Conservation (phyloP, 2,113 vertebrate genomes). For the Lampris megalopsis region DNA sequence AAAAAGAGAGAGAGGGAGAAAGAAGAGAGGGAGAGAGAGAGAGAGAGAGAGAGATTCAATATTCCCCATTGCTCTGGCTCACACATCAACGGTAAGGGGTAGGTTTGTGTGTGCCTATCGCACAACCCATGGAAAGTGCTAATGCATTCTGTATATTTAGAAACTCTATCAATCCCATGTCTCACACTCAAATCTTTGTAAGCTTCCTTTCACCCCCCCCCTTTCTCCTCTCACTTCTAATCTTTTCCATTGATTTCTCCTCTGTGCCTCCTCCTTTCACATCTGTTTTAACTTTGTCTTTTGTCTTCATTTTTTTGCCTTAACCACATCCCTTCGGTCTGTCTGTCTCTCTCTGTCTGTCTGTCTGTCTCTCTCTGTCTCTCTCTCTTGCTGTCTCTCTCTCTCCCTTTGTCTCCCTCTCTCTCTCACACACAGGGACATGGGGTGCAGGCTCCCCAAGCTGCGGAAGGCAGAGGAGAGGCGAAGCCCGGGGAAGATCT, state of each 20-base stretch:
- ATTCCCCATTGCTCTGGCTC: slow-evolving; percentile 30
- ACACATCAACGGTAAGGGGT: slow-evolving; percentile 28
- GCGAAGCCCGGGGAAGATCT: slow-evolving; percentile 95
- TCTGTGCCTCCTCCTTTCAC: background rate
- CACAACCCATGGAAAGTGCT: slow-evolving; percentile 42
- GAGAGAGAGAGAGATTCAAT: slow-evolving; percentile 28
- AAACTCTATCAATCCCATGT: slow-evolving; percentile 49
- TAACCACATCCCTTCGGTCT: background rate
- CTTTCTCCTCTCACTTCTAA: slow-evolving; percentile 5
- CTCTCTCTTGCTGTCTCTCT: slow-evolving; percentile 10
- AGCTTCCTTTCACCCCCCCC: background rate
- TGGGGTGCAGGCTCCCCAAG: slow-evolving; percentile 96
- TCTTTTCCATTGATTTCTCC: background rate
- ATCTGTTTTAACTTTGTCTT: slow-evolving; percentile 6
- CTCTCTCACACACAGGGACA: slow-evolving; percentile 65
- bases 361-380: slow-evolving; percentile 12
- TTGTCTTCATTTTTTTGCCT: background rate
- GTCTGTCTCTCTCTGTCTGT: background rate
- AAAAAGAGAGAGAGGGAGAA: no score
- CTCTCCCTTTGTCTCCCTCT: slow-evolving; percentile 6
- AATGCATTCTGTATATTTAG: slow-evolving; percentile 67
- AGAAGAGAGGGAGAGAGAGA: background rate
- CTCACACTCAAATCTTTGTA: slow-evolving; percentile 39
- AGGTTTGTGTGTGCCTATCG: slow-evolving; percentile 42
- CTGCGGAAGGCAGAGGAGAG: slow-evolving; percentile 89